Evolutionary conservation across 2,888 invertebrate species (phyloP).

Genomic region (Pristionchus japonicus): DNA sequence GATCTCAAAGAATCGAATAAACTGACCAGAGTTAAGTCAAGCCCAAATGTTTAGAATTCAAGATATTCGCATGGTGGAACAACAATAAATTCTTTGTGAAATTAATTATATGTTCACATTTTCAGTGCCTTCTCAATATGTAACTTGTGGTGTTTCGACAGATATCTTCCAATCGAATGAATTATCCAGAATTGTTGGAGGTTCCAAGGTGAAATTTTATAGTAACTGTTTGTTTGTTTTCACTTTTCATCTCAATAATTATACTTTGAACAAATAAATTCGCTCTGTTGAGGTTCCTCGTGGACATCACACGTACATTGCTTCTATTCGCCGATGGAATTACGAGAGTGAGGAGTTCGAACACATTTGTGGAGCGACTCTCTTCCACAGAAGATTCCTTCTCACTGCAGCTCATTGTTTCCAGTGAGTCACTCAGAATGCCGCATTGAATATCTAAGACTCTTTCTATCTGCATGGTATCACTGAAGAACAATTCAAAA

Average conservation of each 20-base stretch:
- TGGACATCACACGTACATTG: slow-evolving; percentile 84
- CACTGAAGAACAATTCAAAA: too few relatives aligned
- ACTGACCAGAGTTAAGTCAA: too few relatives aligned
- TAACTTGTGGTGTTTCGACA: slow-evolving; percentile 78
- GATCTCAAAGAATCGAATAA: too few relatives aligned
- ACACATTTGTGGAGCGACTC: not conserved
- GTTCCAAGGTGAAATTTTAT: slow-evolving; percentile 54
- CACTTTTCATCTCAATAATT: too few relatives aligned
- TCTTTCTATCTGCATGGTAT: not conserved
- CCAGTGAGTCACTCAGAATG: too few relatives aligned
- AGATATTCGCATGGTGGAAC: too few relatives aligned
- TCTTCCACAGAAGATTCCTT: slow-evolving; percentile 76
- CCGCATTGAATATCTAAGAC: too few relatives aligned
- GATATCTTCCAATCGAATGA: slow-evolving; percentile 78
- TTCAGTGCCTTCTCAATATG: too few relatives aligned
- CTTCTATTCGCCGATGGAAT: slow-evolving; percentile 82
- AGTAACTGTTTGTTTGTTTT: not conserved
- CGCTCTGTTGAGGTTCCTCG: slow-evolving; percentile 78
- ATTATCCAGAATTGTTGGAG: slow-evolving; percentile 79
- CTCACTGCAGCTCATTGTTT: slow-evolving; percentile 83
- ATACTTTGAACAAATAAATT: too few relatives aligned
- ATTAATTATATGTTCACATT: too few relatives aligned
- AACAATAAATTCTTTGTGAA: too few relatives aligned
- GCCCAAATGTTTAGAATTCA: too few relatives aligned
- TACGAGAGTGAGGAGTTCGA: slow-evolving; percentile 78